phyloP scores from a whole-genome alignment of 2,113 vertebrate species.

The Leucoraja erinaceus region DNA sequence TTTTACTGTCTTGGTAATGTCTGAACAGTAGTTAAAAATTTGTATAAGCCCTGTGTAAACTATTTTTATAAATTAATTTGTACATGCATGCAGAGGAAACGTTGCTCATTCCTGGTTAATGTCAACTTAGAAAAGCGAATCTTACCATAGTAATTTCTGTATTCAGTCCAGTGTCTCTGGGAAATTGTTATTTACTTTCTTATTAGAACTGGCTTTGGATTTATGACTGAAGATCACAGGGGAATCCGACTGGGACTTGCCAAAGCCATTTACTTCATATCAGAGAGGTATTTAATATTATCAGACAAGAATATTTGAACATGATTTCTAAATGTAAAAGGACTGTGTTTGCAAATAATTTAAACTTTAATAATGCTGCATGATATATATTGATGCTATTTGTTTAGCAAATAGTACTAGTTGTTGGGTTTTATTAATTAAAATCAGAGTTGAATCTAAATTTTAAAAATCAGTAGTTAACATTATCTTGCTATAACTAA shows the following conservation, averaged over 20 bases:
- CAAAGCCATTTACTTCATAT: neutral
- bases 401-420: no score
- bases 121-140: neutral
- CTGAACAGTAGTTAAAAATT: neutral
- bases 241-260: neutral
- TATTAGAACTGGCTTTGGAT: neutral
- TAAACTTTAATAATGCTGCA: neutral
- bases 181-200: neutral
- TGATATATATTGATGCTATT: no score
- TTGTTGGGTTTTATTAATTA: neutral
- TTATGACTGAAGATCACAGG: neutral
- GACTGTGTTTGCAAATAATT: neutral
- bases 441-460: neutral
- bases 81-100: neutral
- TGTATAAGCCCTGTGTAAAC: neutral
- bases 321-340: neutral
- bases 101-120: neutral
- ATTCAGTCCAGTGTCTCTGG: neutral
- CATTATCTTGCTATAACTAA: neutral
- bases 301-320: neutral
- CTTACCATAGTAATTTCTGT: neutral
- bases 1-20: neutral
- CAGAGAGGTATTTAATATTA: neutral
- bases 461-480: neutral
- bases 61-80: neutral